These are phyloP conservation scores for Pteria penguin DNA, from an alignment of 2,888 invertebrate genomes.

Conservation along the genomic window DNA sequence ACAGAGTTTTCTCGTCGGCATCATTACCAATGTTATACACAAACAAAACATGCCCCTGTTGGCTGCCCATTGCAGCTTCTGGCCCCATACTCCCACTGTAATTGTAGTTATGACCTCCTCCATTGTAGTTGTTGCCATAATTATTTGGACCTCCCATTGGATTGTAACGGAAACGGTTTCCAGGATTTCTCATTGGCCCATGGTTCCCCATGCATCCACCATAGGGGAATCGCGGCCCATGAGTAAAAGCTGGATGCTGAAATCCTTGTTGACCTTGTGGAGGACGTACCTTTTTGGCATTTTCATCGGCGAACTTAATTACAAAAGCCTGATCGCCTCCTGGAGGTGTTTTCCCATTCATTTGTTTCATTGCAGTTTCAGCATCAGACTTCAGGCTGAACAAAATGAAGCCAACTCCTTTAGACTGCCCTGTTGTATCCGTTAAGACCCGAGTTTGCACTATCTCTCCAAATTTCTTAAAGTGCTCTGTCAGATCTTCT, in stretches of 20 bases:
- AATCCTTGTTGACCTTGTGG: slow-evolving; percentile 45
- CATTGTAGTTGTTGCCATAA: slow-evolving; percentile 1
- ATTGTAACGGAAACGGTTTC: slow-evolving; percentile 59
- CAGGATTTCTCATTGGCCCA: slow-evolving; percentile 61
- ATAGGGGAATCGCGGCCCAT: slow-evolving; percentile 9
- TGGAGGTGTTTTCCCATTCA: slow-evolving; percentile 90
- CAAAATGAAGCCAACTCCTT: slow-evolving; percentile 92
- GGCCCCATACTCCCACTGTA: slow-evolving; percentile 13
- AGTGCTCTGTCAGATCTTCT: slow-evolving; percentile 90
- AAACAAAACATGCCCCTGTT: slow-evolving; percentile 75
- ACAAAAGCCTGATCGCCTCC: slow-evolving; percentile 91
- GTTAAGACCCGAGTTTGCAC: slow-evolving; percentile 94
- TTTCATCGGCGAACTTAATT: slow-evolving; percentile 92
- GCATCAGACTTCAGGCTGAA: slow-evolving; percentile 94
- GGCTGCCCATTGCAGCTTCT: neutral
- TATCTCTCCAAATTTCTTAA: slow-evolving; percentile 93
- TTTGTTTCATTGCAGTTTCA: slow-evolving; percentile 91
- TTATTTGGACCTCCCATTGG: slow-evolving; percentile 48
- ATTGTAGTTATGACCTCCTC: neutral
- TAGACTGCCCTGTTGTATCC: slow-evolving; percentile 91
- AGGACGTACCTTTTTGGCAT: slow-evolving; percentile 78
- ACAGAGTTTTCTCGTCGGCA: slow-evolving; percentile 78
- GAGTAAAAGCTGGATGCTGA: slow-evolving; percentile 12
- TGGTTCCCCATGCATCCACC: slow-evolving; percentile 15
- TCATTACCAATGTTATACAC: slow-evolving; percentile 80